Conservation (phyloP, 2,113 vertebrate genomes). For the Glareola pratincola region DNA sequence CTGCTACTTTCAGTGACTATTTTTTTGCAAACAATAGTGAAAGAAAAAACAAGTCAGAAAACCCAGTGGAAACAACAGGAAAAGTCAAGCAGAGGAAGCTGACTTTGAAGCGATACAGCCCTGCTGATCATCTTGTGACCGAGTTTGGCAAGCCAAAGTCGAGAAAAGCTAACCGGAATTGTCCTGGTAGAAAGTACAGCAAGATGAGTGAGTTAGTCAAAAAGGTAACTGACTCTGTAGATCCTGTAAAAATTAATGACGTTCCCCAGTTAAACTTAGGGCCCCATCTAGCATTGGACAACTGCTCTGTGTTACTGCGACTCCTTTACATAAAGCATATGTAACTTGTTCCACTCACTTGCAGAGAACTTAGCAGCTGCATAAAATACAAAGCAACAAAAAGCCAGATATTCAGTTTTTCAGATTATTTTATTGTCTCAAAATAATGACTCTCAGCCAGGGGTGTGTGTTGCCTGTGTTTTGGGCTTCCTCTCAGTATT, state of each 20-base stretch:
- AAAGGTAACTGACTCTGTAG: constrained; percentile 72
- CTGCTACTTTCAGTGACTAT: constrained; percentile 18
- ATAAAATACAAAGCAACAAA: background rate
- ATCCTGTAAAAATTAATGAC: background rate
- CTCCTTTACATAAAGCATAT: background rate
- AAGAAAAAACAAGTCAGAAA: background rate
- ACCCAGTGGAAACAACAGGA: background rate
- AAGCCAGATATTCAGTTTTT: background rate
- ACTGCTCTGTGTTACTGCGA: background rate
- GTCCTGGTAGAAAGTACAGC: constrained; percentile 62
- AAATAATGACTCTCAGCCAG: background rate
- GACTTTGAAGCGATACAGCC: background rate
- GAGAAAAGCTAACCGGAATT: constrained; percentile 57
- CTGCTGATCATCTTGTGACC: background rate
- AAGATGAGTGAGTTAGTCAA: constrained; percentile 73
- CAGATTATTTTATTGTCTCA: background rate
- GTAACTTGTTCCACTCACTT: background rate
- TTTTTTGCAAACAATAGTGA: constrained; percentile 4
- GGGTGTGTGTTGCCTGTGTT: background rate
- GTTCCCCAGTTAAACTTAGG: background rate
- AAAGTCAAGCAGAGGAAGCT: background rate
- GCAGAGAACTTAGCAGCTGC: background rate
- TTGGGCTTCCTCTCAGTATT: background rate
- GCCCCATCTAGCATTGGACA: background rate
- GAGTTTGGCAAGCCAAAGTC: background rate